A percentile compares a stretch with the other conserved stretches of the same genome.
phyloP scores from a whole-genome alignment of 2,888 invertebrate species.

The Lobophora halterata region DNA sequence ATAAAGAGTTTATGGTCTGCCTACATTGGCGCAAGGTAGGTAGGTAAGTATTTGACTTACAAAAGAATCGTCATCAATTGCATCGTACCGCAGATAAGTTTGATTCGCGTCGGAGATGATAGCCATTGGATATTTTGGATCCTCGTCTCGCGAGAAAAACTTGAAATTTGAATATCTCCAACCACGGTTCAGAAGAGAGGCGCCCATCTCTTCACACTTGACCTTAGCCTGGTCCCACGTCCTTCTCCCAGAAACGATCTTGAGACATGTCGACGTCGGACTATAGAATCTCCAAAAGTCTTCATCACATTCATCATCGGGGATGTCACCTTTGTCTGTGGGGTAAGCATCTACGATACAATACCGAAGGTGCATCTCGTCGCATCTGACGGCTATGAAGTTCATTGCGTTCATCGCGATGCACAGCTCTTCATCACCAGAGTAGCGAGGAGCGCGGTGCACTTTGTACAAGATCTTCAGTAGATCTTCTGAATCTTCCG shows the following conservation, averaged over 20 bases:
- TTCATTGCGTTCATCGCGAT: conserved; percentile 54
- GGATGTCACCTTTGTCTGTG: conserved; percentile 27
- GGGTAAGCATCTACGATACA: conserved; percentile 62
- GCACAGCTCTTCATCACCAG: conserved; percentile 55
- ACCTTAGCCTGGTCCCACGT: conserved; percentile 67
- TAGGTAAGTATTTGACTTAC: too few species aligned
- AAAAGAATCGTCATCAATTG: conserved; percentile 7
- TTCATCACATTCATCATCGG: conserved; percentile 49
- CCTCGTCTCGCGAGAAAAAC: conserved; percentile 22
- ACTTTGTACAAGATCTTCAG: conserved; percentile 48
- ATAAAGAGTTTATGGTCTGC: too few species aligned
- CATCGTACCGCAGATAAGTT: conserved; percentile 12
- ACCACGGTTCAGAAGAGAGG: conserved; percentile 58
- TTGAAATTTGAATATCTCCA: conserved; percentile 66
- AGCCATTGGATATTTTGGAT: conserved; percentile 43
- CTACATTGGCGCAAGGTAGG: too few species aligned
- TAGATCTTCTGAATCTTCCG: conserved; percentile 48
- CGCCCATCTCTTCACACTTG: conserved; percentile 46
- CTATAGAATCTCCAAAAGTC: conserved; percentile 61
- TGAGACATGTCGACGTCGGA: conserved; percentile 59
- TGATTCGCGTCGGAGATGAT: conserved; percentile 5
- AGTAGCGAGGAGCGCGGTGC: conserved; percentile 37
- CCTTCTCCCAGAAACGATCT: conserved; percentile 58
- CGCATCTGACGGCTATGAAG: conserved; percentile 57
- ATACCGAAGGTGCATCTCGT: conserved; percentile 58